A percentile compares a stretch with the other conserved stretches of the same genome.
These are phyloP conservation scores for Alcis repandata DNA, from an alignment of 2,888 invertebrate species.

Conservation along the genomic window DNA sequence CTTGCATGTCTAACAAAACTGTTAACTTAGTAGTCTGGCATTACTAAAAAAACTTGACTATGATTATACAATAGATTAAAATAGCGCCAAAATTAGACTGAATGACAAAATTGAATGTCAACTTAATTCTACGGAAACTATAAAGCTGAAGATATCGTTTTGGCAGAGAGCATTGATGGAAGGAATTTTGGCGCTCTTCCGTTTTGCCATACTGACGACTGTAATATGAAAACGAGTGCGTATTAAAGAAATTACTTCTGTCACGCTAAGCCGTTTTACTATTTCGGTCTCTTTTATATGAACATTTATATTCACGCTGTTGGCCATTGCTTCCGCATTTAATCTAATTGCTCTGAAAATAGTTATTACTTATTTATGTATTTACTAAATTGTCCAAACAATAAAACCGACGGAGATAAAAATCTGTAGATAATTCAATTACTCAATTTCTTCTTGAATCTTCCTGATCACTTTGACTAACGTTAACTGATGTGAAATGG, in stretches of 20 bases:
- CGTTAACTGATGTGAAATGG: background rate
- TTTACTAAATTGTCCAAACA: no score
- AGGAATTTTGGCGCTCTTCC: constrained; percentile 1
- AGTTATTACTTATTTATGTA: constrained; percentile 1
- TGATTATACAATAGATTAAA: background rate
- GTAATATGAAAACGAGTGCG: constrained; percentile 1
- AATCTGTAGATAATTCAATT: background rate
- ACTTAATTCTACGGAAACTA: constrained; percentile 8
- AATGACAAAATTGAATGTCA: background rate
- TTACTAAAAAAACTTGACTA: constrained; percentile 4
- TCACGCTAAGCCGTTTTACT: constrained; percentile 11
- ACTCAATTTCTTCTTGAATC: background rate
- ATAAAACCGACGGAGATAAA: no score
- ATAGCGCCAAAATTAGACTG: constrained; percentile 1
- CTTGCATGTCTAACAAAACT: constrained; percentile 2
- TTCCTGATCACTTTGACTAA: background rate
- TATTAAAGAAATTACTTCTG: constrained; percentile 5
- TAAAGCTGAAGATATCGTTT: constrained; percentile 29
- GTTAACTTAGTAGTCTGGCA: background rate
- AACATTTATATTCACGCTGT: constrained; percentile 7
- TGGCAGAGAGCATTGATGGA: constrained; percentile 15
- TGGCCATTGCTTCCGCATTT: constrained; percentile 1
- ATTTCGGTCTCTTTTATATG: background rate
- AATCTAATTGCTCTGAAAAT: constrained; percentile 3
- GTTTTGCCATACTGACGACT: background rate